Evolutionary conservation across 2,113 vertebrate species (phyloP).

Genomic region (Apeltes quadracus): DNA sequence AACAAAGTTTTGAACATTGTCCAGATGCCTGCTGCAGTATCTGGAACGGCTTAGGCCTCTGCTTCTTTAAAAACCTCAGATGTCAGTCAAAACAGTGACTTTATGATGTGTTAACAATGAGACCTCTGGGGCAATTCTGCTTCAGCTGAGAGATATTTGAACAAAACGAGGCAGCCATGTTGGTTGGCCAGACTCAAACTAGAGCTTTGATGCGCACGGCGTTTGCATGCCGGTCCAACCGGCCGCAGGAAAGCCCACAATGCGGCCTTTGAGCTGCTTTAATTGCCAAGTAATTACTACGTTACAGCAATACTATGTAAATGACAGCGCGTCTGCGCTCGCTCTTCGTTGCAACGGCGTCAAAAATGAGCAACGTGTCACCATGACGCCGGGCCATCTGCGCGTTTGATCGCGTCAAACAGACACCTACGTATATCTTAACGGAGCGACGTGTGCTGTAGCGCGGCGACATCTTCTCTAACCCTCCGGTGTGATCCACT

Average conservation of each 20-base stretch:
- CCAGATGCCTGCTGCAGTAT: conserved; percentile 31
- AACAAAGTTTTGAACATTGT: conserved; percentile 64
- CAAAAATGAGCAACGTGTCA: conserved; percentile 54
- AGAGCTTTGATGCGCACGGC: conserved; percentile 47
- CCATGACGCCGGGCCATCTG: conserved; percentile 35
- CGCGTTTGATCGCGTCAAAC: conserved; percentile 67
- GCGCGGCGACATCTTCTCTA: conserved; percentile 64
- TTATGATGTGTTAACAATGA: conserved; percentile 37
- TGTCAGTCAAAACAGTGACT: conserved; percentile 51
- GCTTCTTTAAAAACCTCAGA: conserved; percentile 28
- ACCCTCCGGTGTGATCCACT: conserved; percentile 71
- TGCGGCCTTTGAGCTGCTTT: conserved; percentile 75
- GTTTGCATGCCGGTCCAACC: conserved; percentile 54
- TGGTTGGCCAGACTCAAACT: conserved; percentile 48
- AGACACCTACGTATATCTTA: conserved; percentile 53
- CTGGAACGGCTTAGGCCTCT: not conserved
- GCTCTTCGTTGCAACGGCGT: conserved; percentile 62
- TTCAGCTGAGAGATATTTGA: conserved; percentile 13
- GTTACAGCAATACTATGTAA: conserved; percentile 78
- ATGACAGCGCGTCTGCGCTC: conserved; percentile 65
- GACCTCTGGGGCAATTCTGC: conserved; percentile 32
- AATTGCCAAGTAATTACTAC: conserved; percentile 78
- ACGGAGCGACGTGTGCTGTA: conserved; percentile 62
- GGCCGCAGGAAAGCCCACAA: conserved; percentile 71
- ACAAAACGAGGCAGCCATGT: not conserved